Conservation (phyloP, 2,888 invertebrate genomes). For the Salticus scenicus region DNA sequence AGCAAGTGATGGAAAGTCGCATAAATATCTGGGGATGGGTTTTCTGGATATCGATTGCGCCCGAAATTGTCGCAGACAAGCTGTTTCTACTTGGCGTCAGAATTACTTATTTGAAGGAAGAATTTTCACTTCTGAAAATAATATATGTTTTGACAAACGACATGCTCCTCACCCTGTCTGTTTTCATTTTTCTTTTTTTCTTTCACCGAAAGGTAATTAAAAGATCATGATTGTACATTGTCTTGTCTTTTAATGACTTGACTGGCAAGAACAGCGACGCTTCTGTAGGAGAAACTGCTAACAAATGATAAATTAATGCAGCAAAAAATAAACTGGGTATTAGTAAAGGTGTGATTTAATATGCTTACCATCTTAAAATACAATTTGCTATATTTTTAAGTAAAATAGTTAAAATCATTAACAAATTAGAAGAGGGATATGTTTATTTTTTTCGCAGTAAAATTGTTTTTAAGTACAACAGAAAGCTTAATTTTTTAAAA, state of each 20-base stretch:
- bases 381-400: no score
- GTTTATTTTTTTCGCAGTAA: no score
- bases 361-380: no score
- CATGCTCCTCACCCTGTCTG: neutral
- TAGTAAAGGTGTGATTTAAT: no score
- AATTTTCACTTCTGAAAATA: constrained; percentile 35
- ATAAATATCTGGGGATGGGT: constrained; percentile 47
- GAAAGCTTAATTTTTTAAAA: no score
- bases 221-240: neutral
- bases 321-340: no score
- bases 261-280: neutral
- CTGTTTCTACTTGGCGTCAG: constrained; percentile 42
- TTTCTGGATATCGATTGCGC: constrained; percentile 42
- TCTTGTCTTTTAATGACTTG: neutral
- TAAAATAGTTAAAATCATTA: no score
- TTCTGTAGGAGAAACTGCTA: neutral
- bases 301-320: no score
- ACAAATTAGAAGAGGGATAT: no score
- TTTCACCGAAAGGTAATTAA: neutral
- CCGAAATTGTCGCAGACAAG: constrained; percentile 47
- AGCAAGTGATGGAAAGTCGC: constrained; percentile 55
- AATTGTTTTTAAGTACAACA: no score
- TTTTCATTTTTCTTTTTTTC: no score
- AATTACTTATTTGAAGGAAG: constrained; percentile 56
- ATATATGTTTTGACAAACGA: neutral